A percentile compares a stretch with the other conserved stretches of the same genome.
Evolutionary conservation across 2,797 vertebrate species (phyloP).

Genomic region (Adelosebastes latens): DNA sequence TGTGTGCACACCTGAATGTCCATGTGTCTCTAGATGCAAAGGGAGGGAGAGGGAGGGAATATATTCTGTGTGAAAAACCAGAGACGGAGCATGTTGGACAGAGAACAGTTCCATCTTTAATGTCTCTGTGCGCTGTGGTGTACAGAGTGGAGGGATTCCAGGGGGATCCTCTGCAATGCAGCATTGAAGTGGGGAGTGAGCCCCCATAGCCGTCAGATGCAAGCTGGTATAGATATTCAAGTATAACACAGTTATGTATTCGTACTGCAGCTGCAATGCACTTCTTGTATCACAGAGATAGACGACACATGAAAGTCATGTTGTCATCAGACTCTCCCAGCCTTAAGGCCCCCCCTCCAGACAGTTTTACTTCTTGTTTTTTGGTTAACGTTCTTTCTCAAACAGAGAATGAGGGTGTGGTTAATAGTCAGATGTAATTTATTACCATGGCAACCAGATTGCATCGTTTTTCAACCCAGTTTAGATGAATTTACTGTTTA

Average conservation of each 20-base stretch:
- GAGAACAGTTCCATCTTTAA: slow-evolving; percentile 44
- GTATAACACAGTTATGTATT: slow-evolving; percentile 36
- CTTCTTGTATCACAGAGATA: slow-evolving; percentile 9
- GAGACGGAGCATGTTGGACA: slow-evolving; percentile 2
- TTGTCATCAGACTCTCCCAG: slow-evolving; percentile 10
- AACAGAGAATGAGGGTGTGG: no score
- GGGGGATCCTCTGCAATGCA: slow-evolving; percentile 76
- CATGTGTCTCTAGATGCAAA: not conserved
- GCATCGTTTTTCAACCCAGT: no score
- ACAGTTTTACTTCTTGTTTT: no score
- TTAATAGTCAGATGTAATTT: no score
- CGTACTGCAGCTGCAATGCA: slow-evolving; percentile 14
- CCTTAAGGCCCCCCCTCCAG: not conserved
- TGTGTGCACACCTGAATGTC: not conserved
- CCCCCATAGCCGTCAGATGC: slow-evolving; percentile 26
- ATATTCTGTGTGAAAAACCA: not conserved
- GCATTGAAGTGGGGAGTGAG: slow-evolving; percentile 35
- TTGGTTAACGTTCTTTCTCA: no score
- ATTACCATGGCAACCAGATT: no score
- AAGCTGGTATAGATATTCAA: slow-evolving; percentile 52
- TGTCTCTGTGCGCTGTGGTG: slow-evolving; percentile 23
- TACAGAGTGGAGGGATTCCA: slow-evolving; percentile 51
- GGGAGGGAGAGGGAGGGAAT: not conserved
- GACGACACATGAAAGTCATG: not conserved
- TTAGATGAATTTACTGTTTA: no score